Evolutionary conservation across 2,113 vertebrate genomes (phyloP).

Genomic region (Nothocercus julius): DNA sequence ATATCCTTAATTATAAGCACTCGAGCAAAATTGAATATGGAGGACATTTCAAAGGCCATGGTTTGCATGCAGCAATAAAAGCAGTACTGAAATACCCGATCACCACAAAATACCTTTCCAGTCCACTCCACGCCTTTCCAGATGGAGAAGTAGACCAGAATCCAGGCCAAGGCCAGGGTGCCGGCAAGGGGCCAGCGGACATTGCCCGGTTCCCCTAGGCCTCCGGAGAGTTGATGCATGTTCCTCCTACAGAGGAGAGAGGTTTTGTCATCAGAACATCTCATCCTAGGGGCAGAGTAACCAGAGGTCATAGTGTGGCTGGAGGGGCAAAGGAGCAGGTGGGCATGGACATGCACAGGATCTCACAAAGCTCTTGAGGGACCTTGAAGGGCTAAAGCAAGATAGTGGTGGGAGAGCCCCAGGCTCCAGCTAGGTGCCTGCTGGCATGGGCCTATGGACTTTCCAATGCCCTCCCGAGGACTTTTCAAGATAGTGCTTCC

Average conservation of each 20-base stretch:
- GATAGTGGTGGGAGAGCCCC: neutral
- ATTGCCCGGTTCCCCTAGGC: slow-evolving; percentile 85
- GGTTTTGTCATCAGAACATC: neutral
- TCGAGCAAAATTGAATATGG: neutral
- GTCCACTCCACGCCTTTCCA: slow-evolving; percentile 97
- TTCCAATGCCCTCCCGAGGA: neutral
- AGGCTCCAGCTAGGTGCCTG: too few relatives aligned
- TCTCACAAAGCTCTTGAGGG: neutral
- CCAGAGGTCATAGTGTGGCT: accelerated
- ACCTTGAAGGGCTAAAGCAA: neutral
- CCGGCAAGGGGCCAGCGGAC: slow-evolving; percentile 89
- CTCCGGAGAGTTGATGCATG: slow-evolving; percentile 87
- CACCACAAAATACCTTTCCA: slow-evolving; percentile 79
- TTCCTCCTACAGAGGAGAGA: slow-evolving; percentile 78
- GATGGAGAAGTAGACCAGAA: slow-evolving; percentile 93
- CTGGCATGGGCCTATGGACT: neutral
- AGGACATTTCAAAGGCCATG: neutral
- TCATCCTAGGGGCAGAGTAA: accelerated
- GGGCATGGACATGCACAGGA: neutral
- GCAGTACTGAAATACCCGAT: accelerated
- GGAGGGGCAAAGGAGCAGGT: neutral
- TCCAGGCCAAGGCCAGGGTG: slow-evolving; percentile 87
- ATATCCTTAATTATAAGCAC: neutral
- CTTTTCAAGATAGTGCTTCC: neutral
- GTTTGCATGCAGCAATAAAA: neutral